Evolutionary conservation across 1,140 invertebrate genomes (phyloP), one percentile per base, ranked within the genome.

Genomic region (Saccostrea cuccullata): DNA sequence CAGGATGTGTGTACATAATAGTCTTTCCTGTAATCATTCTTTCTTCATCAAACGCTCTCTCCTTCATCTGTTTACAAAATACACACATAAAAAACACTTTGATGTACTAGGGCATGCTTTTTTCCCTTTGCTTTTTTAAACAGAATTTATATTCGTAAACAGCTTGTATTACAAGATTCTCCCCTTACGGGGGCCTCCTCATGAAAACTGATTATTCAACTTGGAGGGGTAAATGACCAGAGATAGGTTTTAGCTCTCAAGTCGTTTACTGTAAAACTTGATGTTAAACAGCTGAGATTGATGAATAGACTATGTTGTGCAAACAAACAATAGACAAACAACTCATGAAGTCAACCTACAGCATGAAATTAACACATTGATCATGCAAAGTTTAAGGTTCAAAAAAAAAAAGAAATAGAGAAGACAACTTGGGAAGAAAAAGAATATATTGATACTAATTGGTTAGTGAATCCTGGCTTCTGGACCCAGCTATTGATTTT

Each of bases 251-350:
- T 77, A 77, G 70, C 26, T 77, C 70, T 77, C 26, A 17, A 77
- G 70, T 77, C 70, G 26, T 77, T 77, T 77, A 77, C 70, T 77
- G 70, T 77, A 36, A 77, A 77, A 77, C 70, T 77, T 77, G 70
- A 77, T 77, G 70, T 77, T 77, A 77, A 77, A 77, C 70, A 77
- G 70, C 70, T 77, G 70, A 77, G 26, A 77, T 77, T 77, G 70
- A 77, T 77, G 70, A 77, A 77, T 77, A 77, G 70, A 77, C 23
- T 77, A 77, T 77, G 70, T 77, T 77, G 70, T 77, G 70, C 70
- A 77, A 77, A 36, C 70, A 77, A 40, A 77, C 70, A 77, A 77
- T 77, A 77, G 70, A 77, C 70, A 77, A 77, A 77, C 70, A 77
- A 23, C 70, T 77, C 15, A 26, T 15, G 12, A 77, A 26, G 70